Evolutionary conservation across 23 tunicate genomes (phyloP), one percentile per base, ranked within the genome.

Genomic region (Styela plicata): DNA sequence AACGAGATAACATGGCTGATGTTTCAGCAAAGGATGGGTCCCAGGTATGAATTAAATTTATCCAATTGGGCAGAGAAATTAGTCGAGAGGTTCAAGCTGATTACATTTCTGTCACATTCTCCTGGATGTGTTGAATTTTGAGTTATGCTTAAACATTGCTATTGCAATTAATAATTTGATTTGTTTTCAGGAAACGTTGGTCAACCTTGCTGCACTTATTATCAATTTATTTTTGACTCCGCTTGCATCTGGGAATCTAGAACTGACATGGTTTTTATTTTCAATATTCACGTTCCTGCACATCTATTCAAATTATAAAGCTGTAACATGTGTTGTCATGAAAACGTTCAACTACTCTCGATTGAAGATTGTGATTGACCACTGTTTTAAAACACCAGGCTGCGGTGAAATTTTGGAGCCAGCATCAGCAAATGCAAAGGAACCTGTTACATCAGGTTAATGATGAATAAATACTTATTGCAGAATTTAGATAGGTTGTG

Each of bases 21-120:
- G 99, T 95, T 3, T 90, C 91, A 16, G 96, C 92, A 10, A 90
- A 90, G 74, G 96, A 89, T 74, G 95, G 95, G 23, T 94, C 95
- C 0, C 95, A 94, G 79, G 95, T 94, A 30, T 34, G 30, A 34
- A 74, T n/a, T n/a, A n/a, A n/a, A n/a, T n/a, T 69, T 69, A 26
- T 69, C 21, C 21, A 69, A 22, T 0, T 22, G 21, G 22, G 0
- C 33, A 29, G 20, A 69, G 31, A 69, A 26, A 26, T 69, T 69
- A 21, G 22, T 69, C 33, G n/a, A n/a, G n/a, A n/a, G n/a, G n/a
- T n/a, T n/a, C n/a, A n/a, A n/a, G n/a, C n/a, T n/a, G n/a, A n/a
- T n/a, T n/a, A n/a, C n/a, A n/a, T n/a, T n/a, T n/a, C n/a, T n/a
- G n/a, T n/a, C n/a, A n/a, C n/a, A n/a, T n/a, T n/a, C n/a, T n/a